phyloP scores from a whole-genome alignment of 1,140 invertebrate genomes.

The Dendrolimus punctatus region DNA sequence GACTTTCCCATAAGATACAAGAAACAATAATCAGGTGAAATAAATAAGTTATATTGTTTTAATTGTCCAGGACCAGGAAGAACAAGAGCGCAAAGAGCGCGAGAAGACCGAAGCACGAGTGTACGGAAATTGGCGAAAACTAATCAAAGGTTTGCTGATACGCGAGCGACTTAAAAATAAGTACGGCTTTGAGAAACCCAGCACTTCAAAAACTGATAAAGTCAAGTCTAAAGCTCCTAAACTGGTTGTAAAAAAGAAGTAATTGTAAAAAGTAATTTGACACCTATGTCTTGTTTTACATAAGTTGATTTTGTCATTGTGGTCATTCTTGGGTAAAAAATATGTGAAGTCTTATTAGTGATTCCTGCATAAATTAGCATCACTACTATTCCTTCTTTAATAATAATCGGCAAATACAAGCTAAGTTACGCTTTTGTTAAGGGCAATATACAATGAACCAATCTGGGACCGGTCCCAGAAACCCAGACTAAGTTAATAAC shows the following conservation, averaged over 20 bases:
- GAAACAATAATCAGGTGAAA: too few relatives aligned
- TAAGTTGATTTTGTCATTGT: too few relatives aligned
- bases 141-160: constrained; percentile 91
- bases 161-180: constrained; percentile 84
- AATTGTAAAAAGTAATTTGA: constrained; percentile 3
- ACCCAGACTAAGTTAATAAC: too few relatives aligned
- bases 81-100: constrained; percentile 76
- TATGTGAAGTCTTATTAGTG: too few relatives aligned
- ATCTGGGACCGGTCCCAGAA: too few relatives aligned
- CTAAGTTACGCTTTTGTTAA: too few relatives aligned
- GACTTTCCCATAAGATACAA: too few relatives aligned
- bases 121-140: constrained; percentile 90
- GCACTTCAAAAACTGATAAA: constrained; percentile 29
- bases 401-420: too few relatives aligned
- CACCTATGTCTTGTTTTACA: background rate
- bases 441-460: too few relatives aligned
- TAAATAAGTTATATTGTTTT: constrained; percentile 5
- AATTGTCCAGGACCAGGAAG: constrained; percentile 81
- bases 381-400: too few relatives aligned
- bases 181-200: constrained; percentile 79
- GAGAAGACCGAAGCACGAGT: constrained; percentile 88
- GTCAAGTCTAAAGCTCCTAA: constrained; percentile 39
- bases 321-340: too few relatives aligned
- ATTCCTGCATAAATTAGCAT: too few relatives aligned
- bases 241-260: constrained; percentile 47